These are phyloP conservation scores for Drosophila picticornis DNA, from an alignment of 2,888 invertebrate species.

Conservation along the genomic window DNA sequence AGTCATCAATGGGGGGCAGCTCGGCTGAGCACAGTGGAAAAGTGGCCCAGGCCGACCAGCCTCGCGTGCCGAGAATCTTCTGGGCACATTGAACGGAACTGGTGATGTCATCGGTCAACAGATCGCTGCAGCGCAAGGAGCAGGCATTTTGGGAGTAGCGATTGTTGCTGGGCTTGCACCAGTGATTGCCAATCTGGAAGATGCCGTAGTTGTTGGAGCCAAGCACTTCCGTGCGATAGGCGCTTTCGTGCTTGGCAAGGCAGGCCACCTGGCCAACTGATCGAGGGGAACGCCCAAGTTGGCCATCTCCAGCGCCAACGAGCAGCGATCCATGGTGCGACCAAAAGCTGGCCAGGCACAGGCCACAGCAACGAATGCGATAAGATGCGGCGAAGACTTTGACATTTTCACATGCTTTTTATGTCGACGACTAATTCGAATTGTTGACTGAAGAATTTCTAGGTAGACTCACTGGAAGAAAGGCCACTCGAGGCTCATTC, in stretches of 20 bases:
- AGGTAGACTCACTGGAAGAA: neutral
- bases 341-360: neutral
- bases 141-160: slow-evolving; percentile 5
- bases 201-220: slow-evolving; percentile 13
- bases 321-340: slow-evolving; percentile 9
- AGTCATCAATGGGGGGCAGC: slow-evolving; percentile 2
- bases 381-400: neutral
- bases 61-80: neutral
- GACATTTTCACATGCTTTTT: neutral
- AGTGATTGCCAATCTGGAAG: slow-evolving; percentile 12
- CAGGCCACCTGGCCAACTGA: slow-evolving; percentile 8
- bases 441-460: neutral
- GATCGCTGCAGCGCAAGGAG: slow-evolving; percentile 3
- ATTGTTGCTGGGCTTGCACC: slow-evolving; percentile 3
- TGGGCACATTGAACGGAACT: slow-evolving; percentile 7
- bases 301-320: slow-evolving; percentile 3
- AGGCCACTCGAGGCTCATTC: neutral
- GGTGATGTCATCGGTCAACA: slow-evolving; percentile 5
- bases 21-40: neutral
- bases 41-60: slow-evolving; percentile 5
- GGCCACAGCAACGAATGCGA: neutral
- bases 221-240: slow-evolving; percentile 2
- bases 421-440: neutral
- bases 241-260: slow-evolving; percentile 11
- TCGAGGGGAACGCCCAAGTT: neutral